Conservation (phyloP, 2,113 vertebrate species). For the Columba livia region DNA sequence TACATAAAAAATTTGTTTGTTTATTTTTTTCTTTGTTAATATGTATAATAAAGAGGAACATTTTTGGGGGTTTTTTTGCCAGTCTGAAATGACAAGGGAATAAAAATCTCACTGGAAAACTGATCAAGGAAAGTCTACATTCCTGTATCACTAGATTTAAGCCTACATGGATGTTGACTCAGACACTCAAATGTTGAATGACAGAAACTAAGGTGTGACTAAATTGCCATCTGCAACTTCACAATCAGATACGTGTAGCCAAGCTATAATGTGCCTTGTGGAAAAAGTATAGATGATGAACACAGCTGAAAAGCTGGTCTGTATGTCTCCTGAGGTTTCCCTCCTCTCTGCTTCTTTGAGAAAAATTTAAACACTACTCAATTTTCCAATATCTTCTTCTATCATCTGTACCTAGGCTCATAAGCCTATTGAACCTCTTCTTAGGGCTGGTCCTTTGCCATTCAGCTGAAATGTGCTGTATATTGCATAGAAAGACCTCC, state of each 20-base stretch:
- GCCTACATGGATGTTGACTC: neutral
- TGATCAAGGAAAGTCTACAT: neutral
- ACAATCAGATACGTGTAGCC: neutral
- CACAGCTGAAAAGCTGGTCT: neutral
- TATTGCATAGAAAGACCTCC: neutral
- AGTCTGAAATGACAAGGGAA: neutral
- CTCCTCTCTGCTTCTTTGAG: neutral
- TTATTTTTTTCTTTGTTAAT: neutral
- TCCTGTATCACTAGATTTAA: neutral
- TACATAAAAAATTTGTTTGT: neutral
- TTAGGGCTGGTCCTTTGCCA: neutral
- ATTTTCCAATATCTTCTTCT: neutral
- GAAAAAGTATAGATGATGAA: neutral
- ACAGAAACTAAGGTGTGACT: neutral
- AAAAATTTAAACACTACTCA: neutral
- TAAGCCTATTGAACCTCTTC: neutral
- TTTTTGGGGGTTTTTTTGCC: neutral
- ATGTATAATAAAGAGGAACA: neutral
- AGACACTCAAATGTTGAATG: neutral
- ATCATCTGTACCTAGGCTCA: neutral
- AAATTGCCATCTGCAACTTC: neutral
- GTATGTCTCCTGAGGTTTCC: neutral
- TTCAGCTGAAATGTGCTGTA: neutral
- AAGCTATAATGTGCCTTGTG: neutral
- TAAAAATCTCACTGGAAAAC: neutral